Evolutionary conservation across 2,888 invertebrate genomes (phyloP), one percentile per base, ranked within the genome.

Genomic region (Leucophora obtusa): DNA sequence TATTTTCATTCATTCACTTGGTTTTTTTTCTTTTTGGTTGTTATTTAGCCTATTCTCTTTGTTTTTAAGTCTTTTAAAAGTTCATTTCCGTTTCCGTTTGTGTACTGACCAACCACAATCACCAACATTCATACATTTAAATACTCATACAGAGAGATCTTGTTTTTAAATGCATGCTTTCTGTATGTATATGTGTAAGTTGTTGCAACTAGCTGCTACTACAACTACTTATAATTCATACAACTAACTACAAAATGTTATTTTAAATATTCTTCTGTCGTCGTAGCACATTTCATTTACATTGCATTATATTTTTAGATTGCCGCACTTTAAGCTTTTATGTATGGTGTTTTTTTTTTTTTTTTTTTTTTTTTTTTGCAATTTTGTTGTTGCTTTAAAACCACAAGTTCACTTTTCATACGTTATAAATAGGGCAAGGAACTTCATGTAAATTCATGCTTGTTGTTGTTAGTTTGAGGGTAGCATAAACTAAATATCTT

Each of bases 11-110:
- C 28, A 28, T 28, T 28, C 7, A 28, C 6, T 28, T 47, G 0
- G 14, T 35, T 18, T 63, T 76, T 35, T 51, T 75, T 53, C 43
- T 76, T 18, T 11, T 58, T 50, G 6, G 14, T 35, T 47, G 1
- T 56, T 62, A 58, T 69, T 73, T 65, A 54, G 38, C 35, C 60
- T 62, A 66, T 74, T 79, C 69, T 65, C 38, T 71, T 62, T 79
- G 65, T 50, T 43, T 54, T 17, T 11, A 68, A 72, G 75, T 72
- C 75, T 69, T 76, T 80, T 80, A 72, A 80, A 80, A 72, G 80
- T 72, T 80, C 72, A 80, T 80, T 72, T 80, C 80, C 80, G 71
- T 80, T 76, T 80, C 71, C 75, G 75, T 80, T 80, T 76, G 80
- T 72, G 72, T 76, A 69, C 80, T 80, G 75, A 69, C 75, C 80